phyloP scores from a whole-genome alignment of 2,113 vertebrate species.

The Beaufortia kweichowensis region DNA sequence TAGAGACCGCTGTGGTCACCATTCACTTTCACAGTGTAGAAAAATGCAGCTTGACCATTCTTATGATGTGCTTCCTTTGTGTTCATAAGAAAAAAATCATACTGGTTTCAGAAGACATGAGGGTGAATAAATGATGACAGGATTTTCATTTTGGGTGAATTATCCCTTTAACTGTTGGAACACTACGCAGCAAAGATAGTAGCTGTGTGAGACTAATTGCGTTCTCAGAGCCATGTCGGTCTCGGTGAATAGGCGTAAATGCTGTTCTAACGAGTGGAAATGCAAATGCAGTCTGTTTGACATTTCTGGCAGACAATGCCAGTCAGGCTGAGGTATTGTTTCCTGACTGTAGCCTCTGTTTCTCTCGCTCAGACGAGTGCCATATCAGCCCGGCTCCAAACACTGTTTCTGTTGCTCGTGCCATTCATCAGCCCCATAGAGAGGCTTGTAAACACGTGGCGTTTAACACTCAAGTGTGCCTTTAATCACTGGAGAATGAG shows the following conservation, averaged over 20 bases:
- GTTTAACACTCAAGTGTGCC: slow-evolving; percentile 50
- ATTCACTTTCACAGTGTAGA: background rate
- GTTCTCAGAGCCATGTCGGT: slow-evolving; percentile 32
- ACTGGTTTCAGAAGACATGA: background rate
- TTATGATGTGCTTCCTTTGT: background rate
- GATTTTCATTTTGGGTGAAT: background rate
- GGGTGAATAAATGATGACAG: background rate
- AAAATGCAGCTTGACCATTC: background rate
- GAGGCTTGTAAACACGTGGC: slow-evolving; percentile 47
- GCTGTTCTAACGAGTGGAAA: slow-evolving; percentile 54
- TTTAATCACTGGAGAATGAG: slow-evolving; percentile 57
- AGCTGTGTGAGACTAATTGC: slow-evolving; percentile 40
- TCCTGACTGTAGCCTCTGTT: slow-evolving; percentile 36
- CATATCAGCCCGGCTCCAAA: slow-evolving; percentile 52
- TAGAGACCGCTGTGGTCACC: background rate
- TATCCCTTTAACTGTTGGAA: slow-evolving; percentile 21
- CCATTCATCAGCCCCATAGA: slow-evolving; percentile 55
- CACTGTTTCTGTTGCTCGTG: slow-evolving; percentile 38
- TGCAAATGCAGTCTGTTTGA: slow-evolving; percentile 55
- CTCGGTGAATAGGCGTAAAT: slow-evolving; percentile 31
- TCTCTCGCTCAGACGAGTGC: slow-evolving; percentile 40
- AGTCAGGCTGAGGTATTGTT: slow-evolving; percentile 45
- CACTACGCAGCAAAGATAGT: slow-evolving; percentile 27
- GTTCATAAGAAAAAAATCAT: background rate
- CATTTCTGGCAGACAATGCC: slow-evolving; percentile 55